Conservation (phyloP, 2,113 vertebrate genomes). For the Ictalurus furcatus region DNA sequence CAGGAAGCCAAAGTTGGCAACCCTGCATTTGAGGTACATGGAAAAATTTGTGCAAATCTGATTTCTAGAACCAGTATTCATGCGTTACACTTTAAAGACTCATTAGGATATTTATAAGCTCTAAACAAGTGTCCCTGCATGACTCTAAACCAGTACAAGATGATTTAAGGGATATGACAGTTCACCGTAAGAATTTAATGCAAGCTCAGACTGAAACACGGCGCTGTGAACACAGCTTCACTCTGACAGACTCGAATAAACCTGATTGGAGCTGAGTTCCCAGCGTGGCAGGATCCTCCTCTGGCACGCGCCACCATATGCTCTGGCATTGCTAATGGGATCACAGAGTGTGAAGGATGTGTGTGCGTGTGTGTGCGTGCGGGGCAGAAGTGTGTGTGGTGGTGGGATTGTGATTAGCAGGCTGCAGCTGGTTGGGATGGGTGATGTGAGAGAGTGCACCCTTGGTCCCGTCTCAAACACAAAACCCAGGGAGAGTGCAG, state of each 20-base stretch:
- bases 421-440: constrained; percentile 52
- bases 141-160: constrained; percentile 18
- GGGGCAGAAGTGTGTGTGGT: constrained; percentile 36
- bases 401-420: constrained; percentile 48
- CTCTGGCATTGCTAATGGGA: constrained; percentile 33
- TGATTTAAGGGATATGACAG: constrained; percentile 25
- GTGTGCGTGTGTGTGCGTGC: constrained; percentile 33
- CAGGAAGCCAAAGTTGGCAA: too few relatives aligned
- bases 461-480: constrained; percentile 37
- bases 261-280: constrained; percentile 33
- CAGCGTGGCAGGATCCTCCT: constrained; percentile 37
- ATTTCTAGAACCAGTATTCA: background rate
- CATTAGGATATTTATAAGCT: constrained; percentile 5
- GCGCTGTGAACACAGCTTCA: constrained; percentile 19
- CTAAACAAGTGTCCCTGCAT: constrained; percentile 24
- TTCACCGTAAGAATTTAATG: constrained; percentile 18
- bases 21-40: background rate
- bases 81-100: constrained; percentile 5
- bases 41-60: background rate
- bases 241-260: constrained; percentile 10
- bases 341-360: constrained; percentile 41
- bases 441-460: constrained; percentile 31
- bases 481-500: constrained; percentile 47
- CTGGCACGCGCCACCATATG: constrained; percentile 34
- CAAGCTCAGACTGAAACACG: constrained; percentile 7